Conservation (phyloP, 1,140 invertebrate species). For the Heterodera schachtii region DNA sequence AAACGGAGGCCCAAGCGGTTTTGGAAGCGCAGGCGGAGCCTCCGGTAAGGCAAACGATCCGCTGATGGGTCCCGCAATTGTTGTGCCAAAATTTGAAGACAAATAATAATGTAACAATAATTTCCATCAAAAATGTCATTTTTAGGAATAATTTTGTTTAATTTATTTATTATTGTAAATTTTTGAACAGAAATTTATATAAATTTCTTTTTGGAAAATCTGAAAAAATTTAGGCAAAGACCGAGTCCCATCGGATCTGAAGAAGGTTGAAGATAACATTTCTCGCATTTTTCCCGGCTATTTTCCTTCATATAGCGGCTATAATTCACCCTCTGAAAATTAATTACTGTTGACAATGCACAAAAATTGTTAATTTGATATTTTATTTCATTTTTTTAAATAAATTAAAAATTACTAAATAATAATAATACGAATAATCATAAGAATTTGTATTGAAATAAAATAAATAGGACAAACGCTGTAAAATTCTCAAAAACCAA, state of each 20-base stretch:
- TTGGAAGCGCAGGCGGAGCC: not conserved
- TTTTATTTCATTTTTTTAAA: too few species aligned
- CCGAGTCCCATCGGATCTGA: not conserved
- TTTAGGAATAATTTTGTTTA: not conserved
- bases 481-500: not conserved
- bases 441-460: not conserved
- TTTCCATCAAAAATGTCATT: not conserved
- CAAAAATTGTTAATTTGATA: slow-evolving; percentile 1
- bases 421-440: too few species aligned
- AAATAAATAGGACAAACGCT: too few species aligned
- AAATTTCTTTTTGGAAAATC: not conserved
- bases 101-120: not conserved
- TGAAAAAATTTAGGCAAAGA: not conserved
- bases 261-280: not conserved
- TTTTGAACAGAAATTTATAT: not conserved
- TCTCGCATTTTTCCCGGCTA: not conserved
- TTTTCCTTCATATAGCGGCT: slow-evolving; percentile 4
- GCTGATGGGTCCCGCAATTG: not conserved
- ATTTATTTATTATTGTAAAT: not conserved
- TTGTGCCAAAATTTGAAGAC: not conserved
- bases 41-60: not conserved
- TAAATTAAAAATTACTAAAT: too few species aligned
- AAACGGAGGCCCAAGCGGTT: not conserved
- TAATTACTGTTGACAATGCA: not conserved
- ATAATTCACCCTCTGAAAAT: not conserved